Percentiles rank a stretch among this genome's conserved stretches.
Conservation (phyloP, 2,113 vertebrate species). For the Pipra filicauda region DNA sequence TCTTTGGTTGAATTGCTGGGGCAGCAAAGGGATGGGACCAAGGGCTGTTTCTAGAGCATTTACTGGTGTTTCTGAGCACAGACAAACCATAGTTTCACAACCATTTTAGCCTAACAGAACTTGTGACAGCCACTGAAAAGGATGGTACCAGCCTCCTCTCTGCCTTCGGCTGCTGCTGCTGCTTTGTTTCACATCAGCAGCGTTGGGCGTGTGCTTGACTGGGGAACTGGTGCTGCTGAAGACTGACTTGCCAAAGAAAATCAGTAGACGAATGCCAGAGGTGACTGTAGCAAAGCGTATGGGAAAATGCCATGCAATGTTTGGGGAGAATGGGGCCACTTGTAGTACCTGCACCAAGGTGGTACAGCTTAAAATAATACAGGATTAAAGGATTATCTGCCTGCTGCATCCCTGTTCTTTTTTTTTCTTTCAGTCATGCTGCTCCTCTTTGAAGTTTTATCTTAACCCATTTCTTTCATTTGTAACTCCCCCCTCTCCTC, state of each 20-base stretch:
- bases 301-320: not conserved
- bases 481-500: not conserved
- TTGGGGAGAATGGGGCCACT: not conserved
- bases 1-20: not conserved
- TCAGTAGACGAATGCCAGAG: not conserved
- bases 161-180: not conserved
- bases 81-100: not conserved
- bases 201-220: rapidly evolving
- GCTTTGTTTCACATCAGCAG: not conserved
- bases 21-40: not conserved
- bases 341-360: not conserved
- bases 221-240: not conserved
- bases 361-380: not conserved
- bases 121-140: not conserved
- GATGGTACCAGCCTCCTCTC: not conserved
- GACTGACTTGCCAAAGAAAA: not conserved
- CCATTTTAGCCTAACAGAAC: not conserved
- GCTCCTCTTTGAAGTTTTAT: not conserved
- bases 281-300: not conserved
- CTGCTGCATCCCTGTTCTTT: not conserved
- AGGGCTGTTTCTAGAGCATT: not conserved
- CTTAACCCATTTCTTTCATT: not conserved
- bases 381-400: not conserved
- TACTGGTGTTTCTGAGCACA: not conserved
- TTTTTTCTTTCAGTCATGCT: not conserved